Base-by-base conservation (phyloP, 2,113 vertebrate species). In the Canis aureus region DNA sequence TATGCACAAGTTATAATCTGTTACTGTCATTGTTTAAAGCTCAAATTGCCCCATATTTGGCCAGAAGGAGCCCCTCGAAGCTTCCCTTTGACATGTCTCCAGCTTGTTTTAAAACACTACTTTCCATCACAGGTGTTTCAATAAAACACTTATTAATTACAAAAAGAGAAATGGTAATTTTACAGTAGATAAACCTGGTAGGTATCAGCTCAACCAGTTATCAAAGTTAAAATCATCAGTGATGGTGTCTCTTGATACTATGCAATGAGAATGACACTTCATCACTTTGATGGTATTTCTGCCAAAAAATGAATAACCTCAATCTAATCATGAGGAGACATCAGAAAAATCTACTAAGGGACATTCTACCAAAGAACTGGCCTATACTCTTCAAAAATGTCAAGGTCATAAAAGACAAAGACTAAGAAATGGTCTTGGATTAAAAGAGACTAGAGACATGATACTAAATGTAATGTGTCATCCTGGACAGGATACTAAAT, bases 331-430 rank as follows among this genome's bases (percentile, higher is more conserved):
- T 73, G n/a, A 93, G 11, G 19, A 89, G 11, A 76, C n/a, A 86
- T 53, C 23, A 91, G 51, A 95, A 94, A 92, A 73, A 76, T 64
- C 53, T 9, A 84, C 2, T 92, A 32, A 25, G 8, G 27, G 27
- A 89, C 32, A 94, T 29, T 67, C 88, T 74, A 93, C n/a, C 95
- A 89, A 86, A 90, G 19, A 94, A 79, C 59, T 66, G 38, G 16
- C 10, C 22, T 73, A 2, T 86, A 62, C 22, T 83, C 62, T 86
- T 94, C n/a, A 73, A 92, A 84, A 93, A 69, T 57, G 32, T 81
- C 74, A 57, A 82, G 5, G 5, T 51, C 19, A 79, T 57, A 91
- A 69, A 89, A 91, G 27, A 84, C 8, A 66, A 78, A 90, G 79
- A 80, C 64, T 60, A 96, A 85, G 53, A 83, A 93, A n/a, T 67